Evolutionary conservation across 2,113 vertebrate genomes (phyloP), one percentile per base, ranked within the genome.

Genomic region (Chrysemys picta): DNA sequence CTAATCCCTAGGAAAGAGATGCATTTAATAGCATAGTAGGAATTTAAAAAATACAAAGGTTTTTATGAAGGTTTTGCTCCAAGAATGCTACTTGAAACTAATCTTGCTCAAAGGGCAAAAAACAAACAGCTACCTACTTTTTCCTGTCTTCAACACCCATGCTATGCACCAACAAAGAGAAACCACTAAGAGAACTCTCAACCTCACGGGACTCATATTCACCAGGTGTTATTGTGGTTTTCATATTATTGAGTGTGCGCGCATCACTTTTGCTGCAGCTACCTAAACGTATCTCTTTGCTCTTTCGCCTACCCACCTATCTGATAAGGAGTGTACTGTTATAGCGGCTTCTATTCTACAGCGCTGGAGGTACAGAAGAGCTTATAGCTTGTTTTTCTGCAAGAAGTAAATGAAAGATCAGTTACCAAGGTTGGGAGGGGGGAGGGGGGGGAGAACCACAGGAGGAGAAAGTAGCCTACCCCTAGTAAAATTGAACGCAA

Each of bases 201-300:
- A 79, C 87, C 80, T 29, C 4, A 78, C 92, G 95, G 84, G 81
- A 76, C 49, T 16, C 87, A 6, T 29, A 2, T 87, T 80, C 89
- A 42, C 96, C 97, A 97, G 97, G 97, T 97, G 97, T 65, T 42
- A 1, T 80, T 90, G 97, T 0, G 89, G 96, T 91, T 90, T 35
- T 49, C 72, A 76, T 6, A 24, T 52, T 50, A 76, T 52, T 90
- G 69, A 38, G 16, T 38, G 13, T 35, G 91, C 81, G 17, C 56
- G 47, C 35, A 72, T 52, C 80, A 5, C 56, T 21, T 85, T 49
- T 89, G 57, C 93, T 93, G 84, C 76, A 87, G 91, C 72, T 95
- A 89, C 93, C 93, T 87, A 84, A 82, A 57, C 53, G 1, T 7
- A 52, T 79, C n/a, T 69, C 79, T 91, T 65, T 11, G n/a, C 91